Evolutionary conservation across 2,113 vertebrate species (phyloP), one percentile per base, ranked within the genome.

Genomic region (Phaethon lepturus): DNA sequence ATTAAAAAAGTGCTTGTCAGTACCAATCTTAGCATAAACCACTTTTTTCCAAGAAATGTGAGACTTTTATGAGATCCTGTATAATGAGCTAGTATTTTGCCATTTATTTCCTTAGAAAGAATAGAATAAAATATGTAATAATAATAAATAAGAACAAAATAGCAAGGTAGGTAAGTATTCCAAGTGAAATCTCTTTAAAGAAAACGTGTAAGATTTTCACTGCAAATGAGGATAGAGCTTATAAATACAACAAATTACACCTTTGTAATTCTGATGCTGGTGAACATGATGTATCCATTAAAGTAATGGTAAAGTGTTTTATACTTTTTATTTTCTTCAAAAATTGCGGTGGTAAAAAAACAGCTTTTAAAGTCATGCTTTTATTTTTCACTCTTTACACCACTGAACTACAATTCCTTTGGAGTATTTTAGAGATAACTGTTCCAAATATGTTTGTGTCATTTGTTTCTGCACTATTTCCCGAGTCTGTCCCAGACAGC

Each of bases 1-100:
- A 92, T 89, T 96, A 90, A 97, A 97, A 96, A 96, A 95, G 55
- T 93, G 42, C 60, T 96, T 97, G 77, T 97, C 71, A 86, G 78
- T 85, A 97, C 67, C 83, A 93, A 73, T 90, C 80, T 93, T 69
- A 90, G 45, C 53, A 88, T 49, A 91, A 92, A 80, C 18, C 23
- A 42, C 69, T 69, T 96, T 96, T 95, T 68, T 31, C 69, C 31
- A 88, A 75, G 93, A 95, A 96, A 69, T 69, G 29, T 81, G 53
- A 96, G 96, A 92, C 53, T 29, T 56, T 94, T 62, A 96, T 97
- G 80, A 93, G 79, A 83, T 50, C 17, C 12, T 76, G 20, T 92
- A 86, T 97, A 97, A 96, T 95, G 89, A 97, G 33, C 93, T 94
- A 90, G 68, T 87, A 80, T 97, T 84, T 95, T 85, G 86, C 66